These are phyloP conservation scores for Cataglyphis albicans DNA, from an alignment of 2,888 invertebrate genomes.

Conservation along the genomic window DNA sequence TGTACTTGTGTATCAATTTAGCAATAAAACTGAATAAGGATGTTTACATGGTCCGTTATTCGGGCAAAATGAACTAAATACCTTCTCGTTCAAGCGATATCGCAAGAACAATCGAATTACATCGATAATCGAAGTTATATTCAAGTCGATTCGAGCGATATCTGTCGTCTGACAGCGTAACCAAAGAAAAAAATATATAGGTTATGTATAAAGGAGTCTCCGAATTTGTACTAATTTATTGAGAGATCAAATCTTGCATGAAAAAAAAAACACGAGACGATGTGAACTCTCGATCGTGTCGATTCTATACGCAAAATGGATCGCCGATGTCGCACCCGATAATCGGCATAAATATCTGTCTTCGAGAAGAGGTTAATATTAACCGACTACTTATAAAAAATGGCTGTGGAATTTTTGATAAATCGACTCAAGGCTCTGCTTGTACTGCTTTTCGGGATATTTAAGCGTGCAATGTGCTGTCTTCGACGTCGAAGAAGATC, in stretches of 20 bases:
- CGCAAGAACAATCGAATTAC: neutral
- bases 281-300: neutral
- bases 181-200: neutral
- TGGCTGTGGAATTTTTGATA: constrained; percentile 86
- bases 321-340: constrained; percentile 24
- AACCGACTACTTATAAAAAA: constrained; percentile 63
- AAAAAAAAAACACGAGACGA: neutral
- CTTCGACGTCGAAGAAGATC: constrained; percentile 87
- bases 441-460: constrained; percentile 87
- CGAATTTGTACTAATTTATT: neutral
- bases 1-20: neutral
- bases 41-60: neutral
- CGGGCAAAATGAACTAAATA: neutral
- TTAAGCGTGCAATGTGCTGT: constrained; percentile 89
- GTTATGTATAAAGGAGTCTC: constrained; percentile 3
- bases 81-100: neutral
- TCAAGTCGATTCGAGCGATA: neutral
- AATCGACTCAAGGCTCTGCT: constrained; percentile 88
- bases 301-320: constrained; percentile 52
- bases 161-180: neutral
- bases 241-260: neutral
- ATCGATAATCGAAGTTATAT: constrained; percentile 5
- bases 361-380: constrained; percentile 40
- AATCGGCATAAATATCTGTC: constrained; percentile 13
- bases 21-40: neutral